Percentiles rank a stretch among this genome's conserved stretches.
These are phyloP conservation scores for Lepisosteus oculatus DNA, from an alignment of 2,113 vertebrate species.

Conservation along the genomic window DNA sequence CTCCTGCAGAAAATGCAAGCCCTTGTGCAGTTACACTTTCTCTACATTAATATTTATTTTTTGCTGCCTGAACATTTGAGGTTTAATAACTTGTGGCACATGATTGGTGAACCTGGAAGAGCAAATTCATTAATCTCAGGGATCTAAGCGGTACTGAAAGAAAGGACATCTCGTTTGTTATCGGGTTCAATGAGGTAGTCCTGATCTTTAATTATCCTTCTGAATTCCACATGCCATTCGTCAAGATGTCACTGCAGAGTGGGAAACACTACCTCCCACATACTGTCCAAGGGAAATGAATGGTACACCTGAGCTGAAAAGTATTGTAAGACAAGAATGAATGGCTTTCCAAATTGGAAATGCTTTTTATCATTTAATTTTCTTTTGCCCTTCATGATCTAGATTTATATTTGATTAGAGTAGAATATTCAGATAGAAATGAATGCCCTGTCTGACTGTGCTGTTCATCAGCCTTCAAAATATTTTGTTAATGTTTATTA, in stretches of 20 bases:
- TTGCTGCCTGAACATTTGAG: not conserved
- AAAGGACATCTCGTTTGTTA: slow-evolving; percentile 3
- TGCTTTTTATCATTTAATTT: not conserved
- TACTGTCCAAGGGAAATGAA: not conserved
- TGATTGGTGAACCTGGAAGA: not conserved
- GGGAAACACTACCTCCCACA: not conserved
- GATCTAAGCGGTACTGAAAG: not conserved
- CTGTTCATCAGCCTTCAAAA: no score
- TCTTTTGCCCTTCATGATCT: no score
- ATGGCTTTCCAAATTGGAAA: not conserved
- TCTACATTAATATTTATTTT: not conserved
- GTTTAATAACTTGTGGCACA: not conserved
- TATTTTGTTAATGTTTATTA: no score
- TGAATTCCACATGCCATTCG: not conserved
- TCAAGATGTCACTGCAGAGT: not conserved
- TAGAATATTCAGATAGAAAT: no score
- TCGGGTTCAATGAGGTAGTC: slow-evolving; percentile 2
- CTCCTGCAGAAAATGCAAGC: no score
- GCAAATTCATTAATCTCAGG: slow-evolving; percentile 9
- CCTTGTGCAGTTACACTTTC: not conserved
- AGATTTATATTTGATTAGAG: no score
- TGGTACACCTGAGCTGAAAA: not conserved
- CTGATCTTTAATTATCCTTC: slow-evolving; percentile 8
- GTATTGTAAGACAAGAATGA: no score
- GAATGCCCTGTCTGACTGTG: no score